These are phyloP conservation scores for Tiliacea citrago DNA, from an alignment of 2,888 invertebrate genomes.

Conservation along the genomic window DNA sequence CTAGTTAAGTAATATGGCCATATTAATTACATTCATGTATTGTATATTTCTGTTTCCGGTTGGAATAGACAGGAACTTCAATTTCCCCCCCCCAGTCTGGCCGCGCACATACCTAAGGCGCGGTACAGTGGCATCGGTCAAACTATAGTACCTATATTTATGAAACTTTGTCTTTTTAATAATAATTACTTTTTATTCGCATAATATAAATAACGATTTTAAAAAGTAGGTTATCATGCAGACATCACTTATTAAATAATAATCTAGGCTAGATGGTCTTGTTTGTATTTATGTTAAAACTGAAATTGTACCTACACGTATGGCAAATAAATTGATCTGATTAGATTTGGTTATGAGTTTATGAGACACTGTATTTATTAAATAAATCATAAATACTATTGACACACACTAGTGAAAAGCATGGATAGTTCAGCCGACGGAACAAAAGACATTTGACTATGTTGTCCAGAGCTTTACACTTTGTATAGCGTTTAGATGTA, in stretches of 20 bases:
- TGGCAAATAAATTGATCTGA: too few relatives aligned
- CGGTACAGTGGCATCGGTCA: too few relatives aligned
- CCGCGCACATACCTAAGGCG: too few relatives aligned
- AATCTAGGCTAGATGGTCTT: neutral
- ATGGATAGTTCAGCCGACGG: neutral
- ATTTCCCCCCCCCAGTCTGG: neutral
- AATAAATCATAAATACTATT: conserved; percentile 6
- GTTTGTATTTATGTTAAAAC: too few relatives aligned
- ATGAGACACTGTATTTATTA: neutral
- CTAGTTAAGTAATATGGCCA: neutral
- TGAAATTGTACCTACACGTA: too few relatives aligned
- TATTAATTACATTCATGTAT: conserved; percentile 4
- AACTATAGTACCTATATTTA: neutral
- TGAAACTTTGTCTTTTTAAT: neutral
- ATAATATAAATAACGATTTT: neutral
- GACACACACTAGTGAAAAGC: neutral
- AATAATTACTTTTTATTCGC: neutral
- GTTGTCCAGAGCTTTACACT: neutral
- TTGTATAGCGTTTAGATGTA: neutral
- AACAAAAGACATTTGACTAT: conserved; percentile 22
- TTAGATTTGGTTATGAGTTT: neutral
- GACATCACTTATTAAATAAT: neutral
- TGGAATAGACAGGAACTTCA: neutral
- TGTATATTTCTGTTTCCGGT: conserved; percentile 6
- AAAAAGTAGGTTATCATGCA: neutral